Base-by-base conservation (phyloP, 2,888 invertebrate species). In the Heliconius ethilla region DNA sequence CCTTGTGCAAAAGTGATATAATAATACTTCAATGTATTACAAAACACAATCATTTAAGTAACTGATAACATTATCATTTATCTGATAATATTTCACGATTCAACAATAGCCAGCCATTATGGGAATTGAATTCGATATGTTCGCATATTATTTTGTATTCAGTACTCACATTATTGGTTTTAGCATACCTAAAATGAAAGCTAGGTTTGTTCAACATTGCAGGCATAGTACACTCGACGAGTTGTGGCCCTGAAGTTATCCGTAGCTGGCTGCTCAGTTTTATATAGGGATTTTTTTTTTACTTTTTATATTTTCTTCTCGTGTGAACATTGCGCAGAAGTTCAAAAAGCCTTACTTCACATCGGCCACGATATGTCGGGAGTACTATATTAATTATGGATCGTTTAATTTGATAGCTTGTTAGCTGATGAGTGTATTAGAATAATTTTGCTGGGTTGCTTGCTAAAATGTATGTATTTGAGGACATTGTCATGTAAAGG, bases 111-210 rank as follows among this genome's bases (percentile, higher is more conserved):
- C 37, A 22, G 70, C n/a, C 70, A 72, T 72, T 72, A 72, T 7
- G 55, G 29, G 55, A 55, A 72, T 72, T 55, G 70, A 55, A 72
- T 72, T 55, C 55, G 22, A 72, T 72, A 55, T n/a, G 55, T 55
- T 22, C 18, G 22, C 11, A 27, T 45, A 13, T 27, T 70, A 45
- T 29, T 66, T 33, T 33, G 33, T 33, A 66, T 33, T 66, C 27
- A 33, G 18, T 55, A 33, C 29, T 72, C 22, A 29, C 70, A 29
- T 33, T 72, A 72, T 72, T 72, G 55, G 29, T n/a, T 67, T 37
- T 67, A 18, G 67, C 13, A 37, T 37, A 37, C 10, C 67, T 67
- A 37, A 65, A 67, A 37, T 33, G 67, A 22, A 10, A 33, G 7
- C 33, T 67, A 37, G n/a, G 29, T 29, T 29, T 65, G 65, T 65